Base-by-base conservation (phyloP, 2,113 vertebrate species). In the Podarcis raffonei region DNA sequence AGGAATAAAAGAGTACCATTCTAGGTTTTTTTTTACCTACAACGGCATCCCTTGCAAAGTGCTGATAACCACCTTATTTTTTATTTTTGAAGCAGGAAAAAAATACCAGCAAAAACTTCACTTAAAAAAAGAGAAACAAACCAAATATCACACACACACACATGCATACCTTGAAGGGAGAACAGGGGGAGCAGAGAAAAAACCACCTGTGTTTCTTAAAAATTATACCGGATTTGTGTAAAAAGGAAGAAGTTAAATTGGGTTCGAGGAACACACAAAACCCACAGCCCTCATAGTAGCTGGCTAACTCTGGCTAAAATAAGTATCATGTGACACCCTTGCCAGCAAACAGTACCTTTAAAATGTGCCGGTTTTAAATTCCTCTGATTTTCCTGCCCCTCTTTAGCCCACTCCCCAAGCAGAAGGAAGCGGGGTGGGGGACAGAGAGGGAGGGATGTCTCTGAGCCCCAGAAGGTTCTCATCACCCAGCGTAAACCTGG, bases 401-500 rank as follows among this genome's bases (percentile, higher is more conserved):
- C 77, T 93, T 90, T 79, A 62, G 2, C 90, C 91, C 85, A 85
- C 85, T 91, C 78, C 91, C 93, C 92, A 72, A 12, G 86, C 23
- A 87, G 90, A 39, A 69, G 88, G 74, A 30, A 90, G 92, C 86
- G 77, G 89, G 92, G 85, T 27, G 90, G 79, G 1, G 80, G 48
- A 53, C 48, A 53, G 9, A 53, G 48, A 53, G 48, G 48, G 48
- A 53, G 48, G 48, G 89, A 53, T 87, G 72, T 90, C 69, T 86
- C 22, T 77, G 93, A 48, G 37, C 11, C 76, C 3, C 16, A 1
- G 4, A 6, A 77, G 87, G 4, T 3, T 12, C 35, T 23, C 18
- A 11, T 97, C 95, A 99, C 80, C 98, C 98, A 80, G 98, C 97
- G 3, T 98, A 99, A 74, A 99, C 97, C 88, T 99, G 98, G 5